Conservation (phyloP, 2,113 vertebrate species). For the Salminus brasiliensis region DNA sequence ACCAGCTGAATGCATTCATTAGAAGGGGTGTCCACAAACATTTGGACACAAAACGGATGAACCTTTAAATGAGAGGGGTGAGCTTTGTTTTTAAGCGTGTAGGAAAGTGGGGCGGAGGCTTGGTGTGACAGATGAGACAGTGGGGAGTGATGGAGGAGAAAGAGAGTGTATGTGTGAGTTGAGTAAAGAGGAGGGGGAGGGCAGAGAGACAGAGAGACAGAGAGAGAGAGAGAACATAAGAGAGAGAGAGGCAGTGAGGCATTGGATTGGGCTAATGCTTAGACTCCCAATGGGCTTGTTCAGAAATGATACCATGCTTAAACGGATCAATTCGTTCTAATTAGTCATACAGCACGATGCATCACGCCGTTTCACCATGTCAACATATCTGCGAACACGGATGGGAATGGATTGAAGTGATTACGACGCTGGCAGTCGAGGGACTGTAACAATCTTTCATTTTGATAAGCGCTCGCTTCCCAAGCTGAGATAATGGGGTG, state of each 20-base stretch:
- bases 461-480: slow-evolving; percentile 65
- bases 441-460: slow-evolving; percentile 70
- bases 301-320: slow-evolving; percentile 71
- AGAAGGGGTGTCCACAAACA: no score
- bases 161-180: slow-evolving; percentile 36
- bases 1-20: no score
- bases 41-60: no score
- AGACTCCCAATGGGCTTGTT: slow-evolving; percentile 70
- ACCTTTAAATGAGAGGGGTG: no score
- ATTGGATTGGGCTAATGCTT: slow-evolving; percentile 66
- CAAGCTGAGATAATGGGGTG: slow-evolving; percentile 55
- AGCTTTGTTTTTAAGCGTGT: no score
- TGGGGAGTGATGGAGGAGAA: not conserved
- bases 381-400: slow-evolving; percentile 70
- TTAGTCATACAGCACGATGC: slow-evolving; percentile 72
- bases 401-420: slow-evolving; percentile 64
- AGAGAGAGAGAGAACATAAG: slow-evolving; percentile 17
- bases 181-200: slow-evolving; percentile 5
- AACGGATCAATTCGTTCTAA: slow-evolving; percentile 75
- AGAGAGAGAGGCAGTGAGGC: slow-evolving; percentile 62
- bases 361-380: slow-evolving; percentile 64
- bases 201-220: slow-evolving; percentile 33
- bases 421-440: slow-evolving; percentile 61
- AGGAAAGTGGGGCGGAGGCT: not conserved
- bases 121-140: not conserved